Percentiles rank a stretch among this genome's conserved stretches.
These are phyloP conservation scores for Remorina albescens DNA, from an alignment of 2,797 vertebrate species.

Conservation along the genomic window DNA sequence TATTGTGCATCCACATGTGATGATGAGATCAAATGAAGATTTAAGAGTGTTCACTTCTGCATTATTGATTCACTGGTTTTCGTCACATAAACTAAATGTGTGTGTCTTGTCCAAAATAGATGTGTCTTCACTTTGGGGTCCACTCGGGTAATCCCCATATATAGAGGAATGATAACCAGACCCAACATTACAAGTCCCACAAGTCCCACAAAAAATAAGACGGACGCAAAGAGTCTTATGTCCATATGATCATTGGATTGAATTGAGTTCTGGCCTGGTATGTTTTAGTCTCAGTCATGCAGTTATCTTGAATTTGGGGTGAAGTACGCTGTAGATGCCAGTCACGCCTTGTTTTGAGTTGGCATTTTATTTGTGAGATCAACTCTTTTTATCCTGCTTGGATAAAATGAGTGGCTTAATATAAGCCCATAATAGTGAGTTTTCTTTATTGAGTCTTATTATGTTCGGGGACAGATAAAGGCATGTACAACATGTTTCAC, in stretches of 20 bases:
- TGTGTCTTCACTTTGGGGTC: constrained; percentile 59
- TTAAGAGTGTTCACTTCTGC: constrained; percentile 62
- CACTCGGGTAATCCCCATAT: constrained; percentile 55
- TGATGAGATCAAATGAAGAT: constrained; percentile 69
- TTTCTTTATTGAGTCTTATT: no score
- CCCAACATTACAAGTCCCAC: constrained; percentile 39
- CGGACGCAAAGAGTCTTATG: no score
- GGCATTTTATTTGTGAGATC: background rate
- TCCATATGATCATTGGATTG: no score
- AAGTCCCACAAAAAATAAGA: constrained; percentile 24
- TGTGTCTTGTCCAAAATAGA: constrained; percentile 39
- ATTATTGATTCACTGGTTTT: constrained; percentile 42
- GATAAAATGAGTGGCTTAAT: no score
- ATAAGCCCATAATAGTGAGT: no score
- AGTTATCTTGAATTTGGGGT: background rate
- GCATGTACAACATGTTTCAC: background rate
- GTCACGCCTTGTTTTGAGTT: background rate
- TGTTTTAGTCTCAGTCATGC: background rate
- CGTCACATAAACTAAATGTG: constrained; percentile 35
- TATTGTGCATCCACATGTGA: constrained; percentile 13
- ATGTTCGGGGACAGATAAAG: no score
- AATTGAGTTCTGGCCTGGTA: no score
- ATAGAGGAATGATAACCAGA: constrained; percentile 56
- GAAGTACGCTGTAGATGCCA: background rate
- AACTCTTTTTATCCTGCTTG: background rate